Percentiles rank a stretch among this genome's conserved stretches.
phyloP scores from a whole-genome alignment of 2,888 invertebrate species.

The Lithophane socia region DNA sequence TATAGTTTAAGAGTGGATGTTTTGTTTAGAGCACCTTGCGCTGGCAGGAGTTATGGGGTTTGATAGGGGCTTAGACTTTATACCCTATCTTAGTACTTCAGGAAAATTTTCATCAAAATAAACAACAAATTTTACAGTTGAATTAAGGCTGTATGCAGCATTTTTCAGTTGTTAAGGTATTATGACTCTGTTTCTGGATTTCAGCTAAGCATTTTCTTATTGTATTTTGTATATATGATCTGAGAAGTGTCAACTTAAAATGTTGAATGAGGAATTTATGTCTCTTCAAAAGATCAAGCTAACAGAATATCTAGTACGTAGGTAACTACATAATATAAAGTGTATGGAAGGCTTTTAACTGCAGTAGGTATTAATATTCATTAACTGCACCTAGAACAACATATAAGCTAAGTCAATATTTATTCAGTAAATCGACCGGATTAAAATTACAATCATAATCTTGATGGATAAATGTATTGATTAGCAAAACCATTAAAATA shows the following conservation, averaged over 20 bases:
- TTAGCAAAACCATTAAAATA: slow-evolving; percentile 46
- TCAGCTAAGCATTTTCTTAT: neutral
- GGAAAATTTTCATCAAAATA: slow-evolving; percentile 19
- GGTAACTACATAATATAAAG: neutral
- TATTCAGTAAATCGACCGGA: slow-evolving; percentile 23
- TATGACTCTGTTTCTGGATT: neutral
- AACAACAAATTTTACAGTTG: neutral
- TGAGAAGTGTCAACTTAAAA: neutral
- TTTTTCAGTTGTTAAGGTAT: neutral
- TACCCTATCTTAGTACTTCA: slow-evolving; percentile 23
- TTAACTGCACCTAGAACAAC: slow-evolving; percentile 41
- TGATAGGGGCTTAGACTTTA: slow-evolving; percentile 41
- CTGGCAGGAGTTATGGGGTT: slow-evolving; percentile 20
- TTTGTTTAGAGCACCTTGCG: slow-evolving; percentile 56
- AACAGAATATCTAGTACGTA: neutral
- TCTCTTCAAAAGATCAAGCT: neutral
- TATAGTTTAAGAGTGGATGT: slow-evolving; percentile 44
- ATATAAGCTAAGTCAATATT: slow-evolving; percentile 23
- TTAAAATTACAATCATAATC: slow-evolving; percentile 40
- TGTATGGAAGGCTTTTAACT: slow-evolving; percentile 7
- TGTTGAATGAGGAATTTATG: neutral
- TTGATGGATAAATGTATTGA: slow-evolving; percentile 31
- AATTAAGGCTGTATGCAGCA: neutral
- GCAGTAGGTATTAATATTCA: slow-evolving; percentile 20
- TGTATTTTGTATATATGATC: neutral